Evolutionary conservation across 2,797 vertebrate species (phyloP).

Genomic region (Tangara arthus): DNA sequence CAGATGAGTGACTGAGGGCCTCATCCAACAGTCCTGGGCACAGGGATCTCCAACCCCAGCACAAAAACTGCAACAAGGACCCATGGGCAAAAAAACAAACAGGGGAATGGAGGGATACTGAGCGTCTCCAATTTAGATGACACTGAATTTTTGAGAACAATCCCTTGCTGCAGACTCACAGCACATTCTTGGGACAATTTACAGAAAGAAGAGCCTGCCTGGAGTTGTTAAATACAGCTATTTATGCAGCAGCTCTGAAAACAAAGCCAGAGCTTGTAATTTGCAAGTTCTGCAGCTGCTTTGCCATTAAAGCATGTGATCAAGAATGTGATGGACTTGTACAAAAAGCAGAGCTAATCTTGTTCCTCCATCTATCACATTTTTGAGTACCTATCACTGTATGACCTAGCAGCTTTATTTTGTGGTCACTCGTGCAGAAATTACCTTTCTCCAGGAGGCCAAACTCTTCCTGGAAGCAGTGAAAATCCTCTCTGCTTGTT

Average conservation of each 20-base stretch:
- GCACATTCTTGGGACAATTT: not conserved
- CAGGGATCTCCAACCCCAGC: not conserved
- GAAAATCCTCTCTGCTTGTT: slow-evolving; percentile 12
- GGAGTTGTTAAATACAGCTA: not conserved
- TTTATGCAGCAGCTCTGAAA: slow-evolving; percentile 5
- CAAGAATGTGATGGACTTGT: not conserved
- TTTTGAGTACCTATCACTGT: not conserved
- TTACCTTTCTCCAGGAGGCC: not conserved
- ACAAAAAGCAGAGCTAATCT: not conserved
- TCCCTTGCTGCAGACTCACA: not conserved
- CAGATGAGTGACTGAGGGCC: not conserved
- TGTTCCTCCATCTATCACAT: not conserved
- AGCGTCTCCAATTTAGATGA: not conserved
- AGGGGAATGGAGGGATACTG: not conserved
- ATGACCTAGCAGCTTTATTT: not conserved
- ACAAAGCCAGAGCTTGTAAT: slow-evolving; percentile 1
- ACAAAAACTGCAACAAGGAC: not conserved
- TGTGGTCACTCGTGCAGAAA: not conserved
- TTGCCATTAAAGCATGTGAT: not conserved
- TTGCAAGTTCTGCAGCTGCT: slow-evolving; percentile 10
- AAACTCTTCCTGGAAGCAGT: not conserved
- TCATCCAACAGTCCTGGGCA: not conserved
- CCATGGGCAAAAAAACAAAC: rapidly evolving
- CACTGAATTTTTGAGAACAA: not conserved
- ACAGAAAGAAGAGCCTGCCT: not conserved